A percentile compares a stretch with the other conserved stretches of the same genome.
phyloP scores from a whole-genome alignment of 2,113 vertebrate species.

The Procavia capensis region DNA sequence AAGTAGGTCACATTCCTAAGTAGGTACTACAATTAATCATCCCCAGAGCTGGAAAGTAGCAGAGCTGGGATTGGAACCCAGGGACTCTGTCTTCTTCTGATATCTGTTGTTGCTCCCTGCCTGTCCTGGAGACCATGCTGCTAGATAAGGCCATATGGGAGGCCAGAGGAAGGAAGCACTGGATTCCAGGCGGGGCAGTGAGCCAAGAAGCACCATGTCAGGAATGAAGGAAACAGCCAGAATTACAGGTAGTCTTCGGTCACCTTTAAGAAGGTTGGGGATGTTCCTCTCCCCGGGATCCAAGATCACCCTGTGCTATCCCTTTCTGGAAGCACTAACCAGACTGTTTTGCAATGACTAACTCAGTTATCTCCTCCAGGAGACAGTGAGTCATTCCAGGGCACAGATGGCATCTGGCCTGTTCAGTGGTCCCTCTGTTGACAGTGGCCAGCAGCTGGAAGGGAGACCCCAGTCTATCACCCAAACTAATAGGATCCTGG shows the following conservation, averaged over 20 bases:
- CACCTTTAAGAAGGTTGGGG: not conserved
- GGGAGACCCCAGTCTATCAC: not conserved
- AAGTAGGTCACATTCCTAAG: not conserved
- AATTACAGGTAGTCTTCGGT: not conserved
- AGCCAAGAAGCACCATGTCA: not conserved
- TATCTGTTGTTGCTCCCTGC: not conserved
- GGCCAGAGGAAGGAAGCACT: not conserved
- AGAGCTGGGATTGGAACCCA: not conserved
- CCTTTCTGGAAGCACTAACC: not conserved
- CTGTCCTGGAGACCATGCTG: not conserved
- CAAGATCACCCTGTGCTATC: not conserved
- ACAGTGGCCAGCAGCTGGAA: not conserved
- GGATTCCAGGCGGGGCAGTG: not conserved
- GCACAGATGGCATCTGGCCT: not conserved
- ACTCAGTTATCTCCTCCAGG: not conserved
- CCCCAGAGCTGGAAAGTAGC: not conserved
- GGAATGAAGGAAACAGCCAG: not conserved
- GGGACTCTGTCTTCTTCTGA: not conserved
- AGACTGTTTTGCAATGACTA: not conserved
- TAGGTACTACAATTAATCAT: not conserved
- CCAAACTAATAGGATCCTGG: not conserved
- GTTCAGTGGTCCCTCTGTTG: not conserved
- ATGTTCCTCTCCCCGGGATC: not conserved
- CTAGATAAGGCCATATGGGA: not conserved
- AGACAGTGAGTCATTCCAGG: not conserved